Evolutionary conservation across 1,140 invertebrate genomes (phyloP).

Genomic region (Ceratosolen fusciceps): DNA sequence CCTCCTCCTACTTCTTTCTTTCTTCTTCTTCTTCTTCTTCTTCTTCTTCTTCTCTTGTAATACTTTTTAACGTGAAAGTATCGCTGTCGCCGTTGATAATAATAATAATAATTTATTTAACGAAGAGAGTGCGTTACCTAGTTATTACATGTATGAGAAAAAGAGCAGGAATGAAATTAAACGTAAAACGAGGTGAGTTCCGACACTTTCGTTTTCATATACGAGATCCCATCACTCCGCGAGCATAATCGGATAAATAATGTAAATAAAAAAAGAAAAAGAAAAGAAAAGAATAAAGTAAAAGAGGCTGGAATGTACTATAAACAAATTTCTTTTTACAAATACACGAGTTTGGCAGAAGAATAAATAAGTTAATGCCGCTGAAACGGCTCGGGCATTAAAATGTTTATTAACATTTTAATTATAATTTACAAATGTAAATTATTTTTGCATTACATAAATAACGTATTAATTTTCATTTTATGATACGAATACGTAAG

Average conservation of each 20-base stretch:
- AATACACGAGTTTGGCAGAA: too few relatives aligned
- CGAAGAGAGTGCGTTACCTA: constrained; percentile 7
- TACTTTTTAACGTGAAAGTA: not conserved
- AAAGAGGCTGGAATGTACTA: too few relatives aligned
- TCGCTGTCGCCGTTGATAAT: not conserved
- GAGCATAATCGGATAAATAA: not conserved
- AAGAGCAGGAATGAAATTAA: constrained; percentile 17
- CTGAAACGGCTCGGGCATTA: too few relatives aligned
- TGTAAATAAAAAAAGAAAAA: not conserved
- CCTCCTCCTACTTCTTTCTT: too few relatives aligned
- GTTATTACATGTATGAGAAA: constrained; percentile 1
- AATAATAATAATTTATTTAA: not conserved
- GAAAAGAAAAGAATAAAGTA: too few relatives aligned
- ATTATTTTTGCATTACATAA: not conserved
- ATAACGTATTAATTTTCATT: not conserved
- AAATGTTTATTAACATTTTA: not conserved
- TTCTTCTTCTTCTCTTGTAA: too few relatives aligned
- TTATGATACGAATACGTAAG: not conserved
- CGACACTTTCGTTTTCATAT: constrained; percentile 12
- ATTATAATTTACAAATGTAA: not conserved
- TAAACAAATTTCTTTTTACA: too few relatives aligned
- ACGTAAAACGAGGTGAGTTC: constrained; percentile 1
- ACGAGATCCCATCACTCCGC: constrained; percentile 4
- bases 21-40: too few relatives aligned
- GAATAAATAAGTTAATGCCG: too few relatives aligned